Evolutionary conservation across 2,113 vertebrate species (phyloP).

Genomic region (Sorex araneus): DNA sequence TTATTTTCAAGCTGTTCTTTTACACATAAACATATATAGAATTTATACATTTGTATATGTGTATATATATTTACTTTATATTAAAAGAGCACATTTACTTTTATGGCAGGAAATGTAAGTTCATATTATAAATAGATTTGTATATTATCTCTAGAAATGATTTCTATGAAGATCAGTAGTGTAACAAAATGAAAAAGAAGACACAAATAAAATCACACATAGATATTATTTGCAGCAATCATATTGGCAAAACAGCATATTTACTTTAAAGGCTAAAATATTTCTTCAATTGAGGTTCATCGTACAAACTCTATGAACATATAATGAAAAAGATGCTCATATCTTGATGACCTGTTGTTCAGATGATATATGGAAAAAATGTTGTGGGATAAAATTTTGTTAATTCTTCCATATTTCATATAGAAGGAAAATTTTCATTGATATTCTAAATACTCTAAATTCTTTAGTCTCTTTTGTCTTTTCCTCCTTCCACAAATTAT

Average conservation of each 20-base stretch:
- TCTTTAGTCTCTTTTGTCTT: neutral
- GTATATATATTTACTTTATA: neutral
- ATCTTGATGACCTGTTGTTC: neutral
- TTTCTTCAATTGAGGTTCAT: neutral
- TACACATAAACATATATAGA: neutral
- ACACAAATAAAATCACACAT: too few species aligned
- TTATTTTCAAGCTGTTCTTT: conserved; percentile 3
- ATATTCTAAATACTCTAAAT: neutral
- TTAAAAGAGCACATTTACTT: conserved; percentile 6
- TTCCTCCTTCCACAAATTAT: neutral
- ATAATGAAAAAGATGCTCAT: neutral
- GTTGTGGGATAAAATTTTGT: neutral
- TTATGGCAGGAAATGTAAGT: too few species aligned
- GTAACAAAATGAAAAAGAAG: too few species aligned
- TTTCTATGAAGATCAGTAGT: too few species aligned
- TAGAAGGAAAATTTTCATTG: neutral
- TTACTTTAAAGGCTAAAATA: neutral
- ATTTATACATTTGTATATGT: neutral
- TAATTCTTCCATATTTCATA: neutral
- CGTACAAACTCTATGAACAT: neutral
- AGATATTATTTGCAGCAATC: neutral
- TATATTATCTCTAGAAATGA: neutral
- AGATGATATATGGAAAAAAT: neutral
- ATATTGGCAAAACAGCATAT: neutral
- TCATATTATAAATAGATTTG: neutral